Evolutionary conservation across 2,113 vertebrate genomes (phyloP).

Genomic region (Cavia aperea): DNA sequence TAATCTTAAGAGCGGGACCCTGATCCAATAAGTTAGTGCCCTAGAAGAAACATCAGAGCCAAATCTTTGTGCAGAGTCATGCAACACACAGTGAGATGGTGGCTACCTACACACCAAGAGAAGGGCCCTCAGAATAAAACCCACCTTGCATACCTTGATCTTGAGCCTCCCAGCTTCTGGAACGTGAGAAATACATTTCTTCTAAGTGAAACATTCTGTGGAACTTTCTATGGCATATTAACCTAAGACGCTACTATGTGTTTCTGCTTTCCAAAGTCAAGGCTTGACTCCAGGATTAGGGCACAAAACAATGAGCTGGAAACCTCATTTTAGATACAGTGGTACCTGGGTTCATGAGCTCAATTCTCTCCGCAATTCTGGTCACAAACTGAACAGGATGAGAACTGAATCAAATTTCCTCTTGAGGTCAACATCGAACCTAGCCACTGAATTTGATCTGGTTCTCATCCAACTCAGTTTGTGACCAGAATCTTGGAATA

Average conservation of each 20-base stretch:
- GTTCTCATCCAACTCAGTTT: not conserved
- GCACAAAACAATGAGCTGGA: not conserved
- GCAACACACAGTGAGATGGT: not conserved
- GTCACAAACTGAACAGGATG: not conserved
- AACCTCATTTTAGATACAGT: not conserved
- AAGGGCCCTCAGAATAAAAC: not conserved
- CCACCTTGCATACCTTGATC: not conserved
- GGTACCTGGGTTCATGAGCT: not conserved
- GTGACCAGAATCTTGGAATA: not conserved
- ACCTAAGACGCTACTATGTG: not conserved
- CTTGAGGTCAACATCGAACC: not conserved
- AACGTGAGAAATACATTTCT: not conserved
- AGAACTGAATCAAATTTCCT: not conserved
- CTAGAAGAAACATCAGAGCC: not conserved
- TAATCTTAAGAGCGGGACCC: not conserved
- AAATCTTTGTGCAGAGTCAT: not conserved
- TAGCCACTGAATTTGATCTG: not conserved
- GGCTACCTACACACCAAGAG: too few relatives aligned
- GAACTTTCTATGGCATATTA: not conserved
- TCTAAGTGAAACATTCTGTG: not conserved
- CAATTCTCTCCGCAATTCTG: not conserved
- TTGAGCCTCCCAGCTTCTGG: not conserved
- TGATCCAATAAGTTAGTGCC: not conserved
- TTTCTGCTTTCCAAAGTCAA: not conserved
- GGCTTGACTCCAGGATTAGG: not conserved